A percentile compares a stretch with the other conserved stretches of the same genome.
These are phyloP conservation scores for Sarcophaga peregrina DNA, from an alignment of 1,140 invertebrate species.

Conservation along the genomic window DNA sequence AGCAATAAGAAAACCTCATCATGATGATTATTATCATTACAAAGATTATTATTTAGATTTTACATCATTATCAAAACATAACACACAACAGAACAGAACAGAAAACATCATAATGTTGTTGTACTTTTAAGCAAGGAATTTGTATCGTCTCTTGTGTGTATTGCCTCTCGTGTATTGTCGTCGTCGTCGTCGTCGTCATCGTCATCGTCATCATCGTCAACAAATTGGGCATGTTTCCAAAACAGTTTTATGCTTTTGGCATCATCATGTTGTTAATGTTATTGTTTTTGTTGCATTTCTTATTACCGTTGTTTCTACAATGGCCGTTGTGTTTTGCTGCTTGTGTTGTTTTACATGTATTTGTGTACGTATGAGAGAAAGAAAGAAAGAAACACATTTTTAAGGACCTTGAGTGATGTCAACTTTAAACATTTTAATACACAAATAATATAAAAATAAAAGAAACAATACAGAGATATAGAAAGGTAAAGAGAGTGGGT, in stretches of 20 bases:
- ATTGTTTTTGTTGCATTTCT: conserved; percentile 10
- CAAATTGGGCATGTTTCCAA: conserved; percentile 41
- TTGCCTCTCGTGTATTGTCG: too few species aligned
- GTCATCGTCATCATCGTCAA: conserved; percentile 28
- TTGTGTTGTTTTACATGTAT: background rate
- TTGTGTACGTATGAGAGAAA: background rate
- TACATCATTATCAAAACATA: too few species aligned
- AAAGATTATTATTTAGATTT: background rate
- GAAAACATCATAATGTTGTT: background rate
- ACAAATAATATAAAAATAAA: background rate
- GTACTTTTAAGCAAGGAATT: conserved; percentile 10
- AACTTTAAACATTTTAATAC: conserved; percentile 22
- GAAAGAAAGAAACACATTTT: background rate
- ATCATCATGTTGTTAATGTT: conserved; percentile 2
- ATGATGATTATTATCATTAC: background rate
- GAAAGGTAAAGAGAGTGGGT: too few species aligned
- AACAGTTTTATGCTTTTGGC: conserved; percentile 41
- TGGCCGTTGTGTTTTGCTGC: background rate
- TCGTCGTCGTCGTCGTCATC: background rate
- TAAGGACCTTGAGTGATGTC: conserved; percentile 23
- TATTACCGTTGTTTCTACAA: background rate
- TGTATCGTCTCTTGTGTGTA: conserved; percentile 28
- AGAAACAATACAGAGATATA: background rate
- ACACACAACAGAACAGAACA: too few species aligned
- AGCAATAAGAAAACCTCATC: background rate